These are phyloP conservation scores for Brassicogethes aeneus DNA, from an alignment of 2,888 invertebrate genomes.

Conservation along the genomic window DNA sequence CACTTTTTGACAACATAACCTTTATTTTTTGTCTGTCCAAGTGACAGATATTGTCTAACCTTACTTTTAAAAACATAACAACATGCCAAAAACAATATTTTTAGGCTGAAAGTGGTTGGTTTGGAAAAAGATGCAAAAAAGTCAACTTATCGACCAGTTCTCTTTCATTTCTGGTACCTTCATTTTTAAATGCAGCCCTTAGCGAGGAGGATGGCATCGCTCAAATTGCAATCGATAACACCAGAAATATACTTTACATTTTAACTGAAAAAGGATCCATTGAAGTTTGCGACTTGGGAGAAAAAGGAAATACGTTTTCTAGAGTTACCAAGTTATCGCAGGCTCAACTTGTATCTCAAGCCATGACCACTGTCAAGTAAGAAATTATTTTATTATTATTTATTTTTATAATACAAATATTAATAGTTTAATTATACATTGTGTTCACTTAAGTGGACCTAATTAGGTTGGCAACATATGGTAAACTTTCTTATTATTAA, in stretches of 20 bases:
- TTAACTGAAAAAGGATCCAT: constrained; percentile 83
- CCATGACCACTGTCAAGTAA: constrained; percentile 76
- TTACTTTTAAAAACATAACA: no score
- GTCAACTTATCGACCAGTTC: constrained; percentile 87
- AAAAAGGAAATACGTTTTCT: constrained; percentile 61
- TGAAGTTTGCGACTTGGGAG: constrained; percentile 83
- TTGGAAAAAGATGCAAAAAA: constrained; percentile 90
- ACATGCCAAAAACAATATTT: no score
- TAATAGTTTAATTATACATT: neutral
- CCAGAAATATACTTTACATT: constrained; percentile 80
- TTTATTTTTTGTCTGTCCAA: no score
- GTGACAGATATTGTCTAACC: no score
- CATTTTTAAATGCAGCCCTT: constrained; percentile 77
- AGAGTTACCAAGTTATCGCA: constrained; percentile 68
- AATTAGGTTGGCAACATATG: no score
- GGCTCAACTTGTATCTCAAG: constrained; percentile 62
- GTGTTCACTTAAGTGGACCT: no score
- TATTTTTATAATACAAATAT: neutral
- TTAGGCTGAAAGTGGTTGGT: constrained; percentile 81
- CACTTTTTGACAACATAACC: no score
- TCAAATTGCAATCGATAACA: constrained; percentile 83
- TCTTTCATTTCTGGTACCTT: constrained; percentile 81
- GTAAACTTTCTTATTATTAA: no score
- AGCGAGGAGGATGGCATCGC: constrained; percentile 82
- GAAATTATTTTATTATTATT: constrained; percentile 23